Base-by-base conservation (phyloP, 2,888 invertebrate genomes). In the Scelioninae gen. 2 region DNA sequence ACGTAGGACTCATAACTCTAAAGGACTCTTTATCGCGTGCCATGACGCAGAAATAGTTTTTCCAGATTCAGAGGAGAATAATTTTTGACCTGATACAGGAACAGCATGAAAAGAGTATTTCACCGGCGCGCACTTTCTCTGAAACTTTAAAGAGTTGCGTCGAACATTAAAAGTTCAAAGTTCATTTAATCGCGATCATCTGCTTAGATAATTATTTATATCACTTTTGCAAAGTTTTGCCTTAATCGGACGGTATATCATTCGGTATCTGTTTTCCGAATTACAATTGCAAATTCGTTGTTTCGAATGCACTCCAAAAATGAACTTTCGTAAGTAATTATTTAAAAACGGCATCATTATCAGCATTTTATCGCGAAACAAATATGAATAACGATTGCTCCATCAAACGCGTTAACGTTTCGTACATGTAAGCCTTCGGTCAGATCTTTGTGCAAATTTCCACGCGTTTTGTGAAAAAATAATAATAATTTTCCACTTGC, bases 1-100 rank as follows among this genome's bases (percentile, higher is more conserved):
- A 69, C 61, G 61, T 46, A 61, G 46, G 19, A 53, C 60, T 68
- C 53, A 68, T 61, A 69, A 69, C 39, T 69, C 61, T 46, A 31
- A 61, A 61, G 61, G 31, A 53, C 53, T 69, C 55, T 69, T 69
- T 69, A 69, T 69, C 69, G 61, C 46, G 55, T 25, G 50, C 48
- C 35, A 50, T 53, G 55, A 69, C 46, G 55, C 31, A 18, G 55
- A 69, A 69, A 69, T 61, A 69, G 60, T 69, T 69, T 68, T 55
- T 53, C 52, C 53, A 46, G 52, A 60, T 68, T 68, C 60, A 39
- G 25, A 37, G 31, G 25, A 43, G 60, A 60, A 60, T 68, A 68
- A 68, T 68, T 58, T 68, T 68, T 28, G 41, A 60, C 35, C 45
- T 41, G 45, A 68, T 37, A 68, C 68, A 58, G 10, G 43, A 37